Conservation (phyloP, 2,113 vertebrate genomes). For the Prolemur simus region DNA sequence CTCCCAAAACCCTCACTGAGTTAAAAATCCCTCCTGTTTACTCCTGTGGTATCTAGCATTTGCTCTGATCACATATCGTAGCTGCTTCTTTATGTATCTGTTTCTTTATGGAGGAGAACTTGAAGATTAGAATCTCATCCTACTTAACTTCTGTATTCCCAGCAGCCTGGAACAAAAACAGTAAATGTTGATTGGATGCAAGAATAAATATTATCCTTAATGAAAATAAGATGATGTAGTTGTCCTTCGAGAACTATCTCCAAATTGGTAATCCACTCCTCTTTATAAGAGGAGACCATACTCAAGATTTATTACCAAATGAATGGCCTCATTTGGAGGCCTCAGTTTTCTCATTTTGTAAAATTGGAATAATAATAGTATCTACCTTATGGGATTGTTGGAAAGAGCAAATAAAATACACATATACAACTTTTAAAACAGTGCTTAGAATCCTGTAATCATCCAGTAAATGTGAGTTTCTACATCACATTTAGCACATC, state of each 20-base stretch:
- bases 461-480: neutral
- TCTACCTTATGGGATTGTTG: neutral
- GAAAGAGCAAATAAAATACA: neutral
- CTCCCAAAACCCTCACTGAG: neutral
- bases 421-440: neutral
- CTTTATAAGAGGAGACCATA: neutral
- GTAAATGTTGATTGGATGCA: neutral
- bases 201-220: constrained; percentile 22
- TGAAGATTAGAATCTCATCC: neutral
- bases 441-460: neutral
- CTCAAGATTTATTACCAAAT: neutral
- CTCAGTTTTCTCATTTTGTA: constrained; percentile 24
- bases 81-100: neutral
- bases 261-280: neutral
- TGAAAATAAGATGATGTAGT: neutral
- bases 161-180: neutral
- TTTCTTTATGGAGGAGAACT: neutral
- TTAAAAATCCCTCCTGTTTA: neutral
- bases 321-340: neutral
- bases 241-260: constrained; percentile 15
- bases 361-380: neutral
- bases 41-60: neutral
- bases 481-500: neutral
- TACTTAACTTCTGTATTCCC: neutral
- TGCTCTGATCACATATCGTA: neutral